phyloP scores from a whole-genome alignment of 2,888 invertebrate species.

The Periphyllus acericola region DNA sequence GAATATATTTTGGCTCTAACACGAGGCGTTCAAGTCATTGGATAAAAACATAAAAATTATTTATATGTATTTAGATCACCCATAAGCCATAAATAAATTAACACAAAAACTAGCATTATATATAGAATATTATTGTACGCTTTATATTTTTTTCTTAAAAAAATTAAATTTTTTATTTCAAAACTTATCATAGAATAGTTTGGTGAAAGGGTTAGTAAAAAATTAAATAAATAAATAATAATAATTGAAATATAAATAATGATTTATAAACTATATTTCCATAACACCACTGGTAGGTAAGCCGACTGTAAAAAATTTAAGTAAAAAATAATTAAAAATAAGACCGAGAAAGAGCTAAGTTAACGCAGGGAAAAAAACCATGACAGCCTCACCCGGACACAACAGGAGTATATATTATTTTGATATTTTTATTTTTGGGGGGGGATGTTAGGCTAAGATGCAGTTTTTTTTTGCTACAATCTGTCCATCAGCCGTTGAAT shows the following conservation, averaged over 20 bases:
- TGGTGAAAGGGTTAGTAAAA: slow-evolving; percentile 62
- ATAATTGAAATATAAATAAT: slow-evolving; percentile 57
- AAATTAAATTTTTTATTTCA: slow-evolving; percentile 46
- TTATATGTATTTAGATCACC: slow-evolving; percentile 58
- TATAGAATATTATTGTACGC: slow-evolving; percentile 55
- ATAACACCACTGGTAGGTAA: slow-evolving; percentile 61
- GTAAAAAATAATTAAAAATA: slow-evolving; percentile 29
- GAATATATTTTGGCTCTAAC: neutral
- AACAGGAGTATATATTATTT: slow-evolving; percentile 60
- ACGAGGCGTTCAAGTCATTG: slow-evolving; percentile 34
- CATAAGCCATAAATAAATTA: slow-evolving; percentile 55
- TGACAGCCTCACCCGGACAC: slow-evolving; percentile 60
- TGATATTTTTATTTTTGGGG: slow-evolving; percentile 48
- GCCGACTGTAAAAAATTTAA: slow-evolving; percentile 58
- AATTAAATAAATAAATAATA: slow-evolving; percentile 47
- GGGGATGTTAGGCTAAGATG: slow-evolving; percentile 56
- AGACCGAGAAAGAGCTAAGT: slow-evolving; percentile 60
- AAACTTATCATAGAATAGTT: slow-evolving; percentile 61
- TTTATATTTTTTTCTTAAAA: slow-evolving; percentile 33
- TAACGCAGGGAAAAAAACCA: slow-evolving; percentile 57
- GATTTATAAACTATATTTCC: slow-evolving; percentile 58
- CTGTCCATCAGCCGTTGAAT: slow-evolving; percentile 62
- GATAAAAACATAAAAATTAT: neutral
- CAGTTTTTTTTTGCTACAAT: slow-evolving; percentile 58
- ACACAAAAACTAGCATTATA: slow-evolving; percentile 55